Base-by-base conservation (phyloP, 2,113 vertebrate species). In the Protomyctophum bolini region DNA sequence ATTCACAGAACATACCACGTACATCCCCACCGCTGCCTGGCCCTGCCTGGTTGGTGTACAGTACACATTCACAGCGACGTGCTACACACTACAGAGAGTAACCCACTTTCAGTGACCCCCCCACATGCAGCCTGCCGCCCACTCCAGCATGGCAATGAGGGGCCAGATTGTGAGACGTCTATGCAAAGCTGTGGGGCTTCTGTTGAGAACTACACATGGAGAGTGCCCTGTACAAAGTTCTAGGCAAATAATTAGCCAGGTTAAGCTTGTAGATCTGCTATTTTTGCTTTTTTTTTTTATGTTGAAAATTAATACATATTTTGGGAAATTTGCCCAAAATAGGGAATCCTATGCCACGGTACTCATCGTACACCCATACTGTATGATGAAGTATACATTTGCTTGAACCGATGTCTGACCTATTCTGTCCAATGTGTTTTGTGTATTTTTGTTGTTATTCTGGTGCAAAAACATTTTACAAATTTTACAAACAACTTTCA, bases 1-100 rank as follows among this genome's bases (percentile, higher is more conserved):
- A n/a, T n/a, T n/a, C n/a, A n/a, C 77, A 81, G 33, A 81, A 85
- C 68, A 78, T 49, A 75, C 14, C 77, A 72, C 70, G 68, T 84
- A 21, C 21, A 21, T 21, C 21, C 74, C 74, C 75, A 64, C 75
- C 76, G n/a, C n/a, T n/a, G n/a, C n/a, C n/a, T n/a, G n/a, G n/a
- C n/a, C 49, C 41, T 29, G 66, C 33, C 33, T 41, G 14, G 64
- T 68, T 57, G 28, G 65, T 0, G 70, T 7, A 33, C 6, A 65
- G 70, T 7, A 33, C 6, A 65, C 66, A 65, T 79, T 41, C 77
- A 73, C 73, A 0, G 4, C 55, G 21, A 55, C 9, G 47, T 28
- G 3, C 66, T 7, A 60, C 0, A 7, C 50, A 29, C 21, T 21
- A 21, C 3, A 41, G 58, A 80, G 58, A 69, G 75, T 77, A 68